phyloP scores from a whole-genome alignment of 2,888 invertebrate species.

The Idaea dimidiata region DNA sequence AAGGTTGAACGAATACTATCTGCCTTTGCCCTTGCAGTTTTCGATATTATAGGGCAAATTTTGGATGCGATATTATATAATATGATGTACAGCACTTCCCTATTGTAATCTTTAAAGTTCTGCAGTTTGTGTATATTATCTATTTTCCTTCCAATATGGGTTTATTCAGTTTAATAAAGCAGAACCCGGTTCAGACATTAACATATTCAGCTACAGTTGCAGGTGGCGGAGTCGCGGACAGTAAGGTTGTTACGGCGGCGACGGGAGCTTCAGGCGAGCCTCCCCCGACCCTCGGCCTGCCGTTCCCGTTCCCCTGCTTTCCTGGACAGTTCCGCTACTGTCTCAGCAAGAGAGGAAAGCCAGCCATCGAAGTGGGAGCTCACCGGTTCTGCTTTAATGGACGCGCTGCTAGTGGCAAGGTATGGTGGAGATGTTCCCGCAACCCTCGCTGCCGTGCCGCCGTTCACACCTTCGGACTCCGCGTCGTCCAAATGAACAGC shows the following conservation, averaged over 20 bases:
- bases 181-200: constrained; percentile 31
- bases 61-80: too few relatives aligned
- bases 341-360: constrained; percentile 73
- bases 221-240: constrained; percentile 37
- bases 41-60: too few relatives aligned
- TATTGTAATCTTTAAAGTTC: too few relatives aligned
- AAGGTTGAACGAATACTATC: too few relatives aligned
- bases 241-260: constrained; percentile 10
- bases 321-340: constrained; percentile 76
- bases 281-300: constrained; percentile 67
- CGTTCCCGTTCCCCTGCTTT: constrained; percentile 74
- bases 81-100: too few relatives aligned
- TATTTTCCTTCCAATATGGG: neutral
- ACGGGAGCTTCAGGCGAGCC: constrained; percentile 42
- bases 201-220: constrained; percentile 57
- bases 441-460: constrained; percentile 75
- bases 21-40: too few relatives aligned
- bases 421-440: constrained; percentile 76
- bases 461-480: constrained; percentile 72
- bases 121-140: neutral
- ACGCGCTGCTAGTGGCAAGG: constrained; percentile 74
- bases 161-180: neutral
- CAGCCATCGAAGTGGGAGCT: constrained; percentile 74
- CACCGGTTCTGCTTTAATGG: constrained; percentile 77
- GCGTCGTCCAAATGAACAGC: constrained; percentile 77